phyloP scores from a whole-genome alignment of 2,113 vertebrate genomes.

The Hydrolagus affinis region DNA sequence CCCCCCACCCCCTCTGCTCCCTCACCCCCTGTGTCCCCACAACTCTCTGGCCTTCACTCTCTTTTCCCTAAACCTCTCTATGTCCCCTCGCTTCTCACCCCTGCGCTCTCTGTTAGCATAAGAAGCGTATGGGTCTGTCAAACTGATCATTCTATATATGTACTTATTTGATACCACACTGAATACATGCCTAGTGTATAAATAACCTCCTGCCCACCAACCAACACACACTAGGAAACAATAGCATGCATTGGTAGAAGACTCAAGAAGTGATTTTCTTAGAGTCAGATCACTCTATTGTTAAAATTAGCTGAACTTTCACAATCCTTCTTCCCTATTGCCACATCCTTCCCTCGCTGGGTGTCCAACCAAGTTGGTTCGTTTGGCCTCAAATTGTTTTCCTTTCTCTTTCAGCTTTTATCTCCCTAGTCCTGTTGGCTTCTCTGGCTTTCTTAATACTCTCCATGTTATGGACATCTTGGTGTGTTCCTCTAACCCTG shows the following conservation, averaged over 20 bases:
- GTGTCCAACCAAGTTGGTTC: not conserved
- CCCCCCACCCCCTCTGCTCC: not conserved
- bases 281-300: no score
- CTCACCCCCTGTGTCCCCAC: not conserved
- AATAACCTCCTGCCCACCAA: no score
- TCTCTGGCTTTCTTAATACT: not conserved
- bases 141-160: no score
- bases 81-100: not conserved
- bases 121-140: no score
- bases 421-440: not conserved
- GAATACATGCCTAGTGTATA: no score
- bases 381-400: not conserved
- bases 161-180: no score
- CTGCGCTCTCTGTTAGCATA: not conserved
- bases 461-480: not conserved
- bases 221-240: no score
- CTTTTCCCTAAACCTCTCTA: not conserved
- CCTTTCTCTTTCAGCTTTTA: not conserved
- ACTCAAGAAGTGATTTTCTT: no score
- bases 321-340: no score
- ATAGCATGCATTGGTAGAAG: no score
- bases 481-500: not conserved
- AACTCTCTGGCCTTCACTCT: no score
- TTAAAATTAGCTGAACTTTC: no score
- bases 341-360: not conserved